A percentile compares a stretch with the other conserved stretches of the same genome.
These are phyloP conservation scores for Luidia sarsii DNA, from an alignment of 53 echinoderm and acorn worm species.

Conservation along the genomic window DNA sequence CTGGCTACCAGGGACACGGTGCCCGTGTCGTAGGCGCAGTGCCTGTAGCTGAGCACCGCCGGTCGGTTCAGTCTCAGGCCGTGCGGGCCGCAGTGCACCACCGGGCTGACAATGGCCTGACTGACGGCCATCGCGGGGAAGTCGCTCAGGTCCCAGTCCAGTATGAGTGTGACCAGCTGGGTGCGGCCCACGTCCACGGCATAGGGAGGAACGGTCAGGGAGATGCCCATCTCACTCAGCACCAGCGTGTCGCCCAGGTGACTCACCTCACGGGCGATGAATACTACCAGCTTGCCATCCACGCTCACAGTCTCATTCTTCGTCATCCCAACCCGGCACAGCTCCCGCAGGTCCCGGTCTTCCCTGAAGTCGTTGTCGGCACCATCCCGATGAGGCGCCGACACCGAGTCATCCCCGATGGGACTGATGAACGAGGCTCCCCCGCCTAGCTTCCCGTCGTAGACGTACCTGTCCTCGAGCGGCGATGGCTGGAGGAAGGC, in stretches of 20 bases:
- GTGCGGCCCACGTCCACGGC: slow-evolving; percentile 69
- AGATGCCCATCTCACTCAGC: slow-evolving; percentile 90
- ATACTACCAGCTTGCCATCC: slow-evolving; percentile 73
- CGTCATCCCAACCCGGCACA: slow-evolving; percentile 56
- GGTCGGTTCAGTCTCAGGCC: slow-evolving; percentile 72
- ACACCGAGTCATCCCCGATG: neutral
- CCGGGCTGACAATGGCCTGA: slow-evolving; percentile 83
- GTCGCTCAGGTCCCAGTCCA: slow-evolving; percentile 89
- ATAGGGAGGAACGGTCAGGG: slow-evolving; percentile 83
- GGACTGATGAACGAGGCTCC: no score
- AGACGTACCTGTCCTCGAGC: slow-evolving; percentile 20
- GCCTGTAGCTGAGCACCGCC: slow-evolving; percentile 77
- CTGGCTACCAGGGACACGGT: slow-evolving; percentile 74
- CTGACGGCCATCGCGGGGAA: slow-evolving; percentile 64
- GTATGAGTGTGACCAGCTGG: slow-evolving; percentile 74
- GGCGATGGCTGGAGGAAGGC: no score
- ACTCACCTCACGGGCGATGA: slow-evolving; percentile 75
- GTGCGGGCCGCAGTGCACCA: slow-evolving; percentile 94
- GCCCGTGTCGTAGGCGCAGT: slow-evolving; percentile 71
- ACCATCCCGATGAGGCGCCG: neutral
- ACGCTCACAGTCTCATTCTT: slow-evolving; percentile 63
- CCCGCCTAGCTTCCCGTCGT: slow-evolving; percentile 27
- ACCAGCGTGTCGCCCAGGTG: slow-evolving; percentile 70
- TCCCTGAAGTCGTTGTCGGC: no score
- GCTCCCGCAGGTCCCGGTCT: slow-evolving; percentile 29